Base-by-base conservation (phyloP, 2,113 vertebrate genomes). In the Mesembrinibis cayennensis region DNA sequence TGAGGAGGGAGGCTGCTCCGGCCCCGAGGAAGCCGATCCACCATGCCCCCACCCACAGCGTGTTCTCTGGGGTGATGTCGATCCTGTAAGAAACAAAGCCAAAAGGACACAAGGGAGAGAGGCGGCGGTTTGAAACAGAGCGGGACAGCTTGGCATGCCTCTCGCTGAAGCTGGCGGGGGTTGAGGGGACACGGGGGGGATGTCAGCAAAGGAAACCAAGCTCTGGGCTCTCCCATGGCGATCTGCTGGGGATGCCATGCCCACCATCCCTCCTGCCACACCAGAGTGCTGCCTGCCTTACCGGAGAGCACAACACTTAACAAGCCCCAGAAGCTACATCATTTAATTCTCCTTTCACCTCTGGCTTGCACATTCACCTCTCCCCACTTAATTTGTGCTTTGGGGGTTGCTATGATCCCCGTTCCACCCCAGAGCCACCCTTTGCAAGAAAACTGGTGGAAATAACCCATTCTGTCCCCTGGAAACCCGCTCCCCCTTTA, bases 21-120 rank as follows among this genome's bases (percentile, higher is more conserved):
- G 99, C 98, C 2, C 98, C 99, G 7, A 99, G 97, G 96, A 99
- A 99, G 34, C 99, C 99, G 0, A 99, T 98, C 99, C 99, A 99
- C 99, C 99, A 99, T 1, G 99, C 99, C 0, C 99, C 99, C 2
- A 99, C 99, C 99, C 99, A 99, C 40, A 99, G 98, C 0, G 99
- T 99, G 95, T 99, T 99, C 76, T 99, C 99, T 0, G 99, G 98
- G 32, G 98, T 97, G 62, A 99, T 97, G 78, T 97, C 91, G 0
- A 97, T 97, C 70, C 99, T 99, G 97, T 56, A 13, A 18, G 87
- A 58, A 63, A 92, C 0, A 0, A 65, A 53, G n/a, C 16, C 21
- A 4, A 20, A 80, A 62, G 77, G 61, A 86, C 58, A 97, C 26
- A 73, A 72, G 32, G 56, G 52, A 67, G 59, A 89, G 83, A 87